Evolutionary conservation across 1,140 invertebrate species (phyloP).

Genomic region (Achatina immaculata): DNA sequence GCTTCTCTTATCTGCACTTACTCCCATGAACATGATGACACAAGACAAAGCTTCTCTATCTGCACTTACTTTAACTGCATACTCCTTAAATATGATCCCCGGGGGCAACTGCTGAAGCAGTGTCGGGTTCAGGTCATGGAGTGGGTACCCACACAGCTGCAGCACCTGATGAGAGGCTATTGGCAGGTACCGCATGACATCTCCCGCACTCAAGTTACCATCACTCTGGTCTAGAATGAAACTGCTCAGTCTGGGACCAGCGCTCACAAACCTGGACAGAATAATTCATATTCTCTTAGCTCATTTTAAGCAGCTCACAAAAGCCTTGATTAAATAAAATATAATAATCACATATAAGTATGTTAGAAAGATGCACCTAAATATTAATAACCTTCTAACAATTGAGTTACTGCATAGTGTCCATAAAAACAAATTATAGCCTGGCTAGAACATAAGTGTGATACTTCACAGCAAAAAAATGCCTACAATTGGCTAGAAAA

Average conservation of each 20-base stretch:
- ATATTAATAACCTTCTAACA: too few species aligned
- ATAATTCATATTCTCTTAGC: background rate
- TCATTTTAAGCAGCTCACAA: background rate
- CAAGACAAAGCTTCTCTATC: too few species aligned
- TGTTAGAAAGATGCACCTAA: too few species aligned
- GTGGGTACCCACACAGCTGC: slow-evolving; percentile 73
- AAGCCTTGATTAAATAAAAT: too few species aligned
- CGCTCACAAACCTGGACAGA: slow-evolving; percentile 74
- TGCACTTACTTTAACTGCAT: slow-evolving; percentile 76
- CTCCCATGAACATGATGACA: too few species aligned
- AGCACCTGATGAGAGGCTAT: slow-evolving; percentile 74
- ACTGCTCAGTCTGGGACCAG: slow-evolving; percentile 76
- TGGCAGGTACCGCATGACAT: slow-evolving; percentile 73
- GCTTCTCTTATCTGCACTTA: too few species aligned
- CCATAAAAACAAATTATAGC: slow-evolving; percentile 9
- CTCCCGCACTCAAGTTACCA: slow-evolving; percentile 67
- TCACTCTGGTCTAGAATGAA: slow-evolving; percentile 73
- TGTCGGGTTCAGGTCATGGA: slow-evolving; percentile 57
- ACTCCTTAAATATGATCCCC: slow-evolving; percentile 77
- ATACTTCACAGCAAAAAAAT: too few species aligned
- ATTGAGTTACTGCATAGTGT: too few species aligned
- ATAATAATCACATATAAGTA: too few species aligned
- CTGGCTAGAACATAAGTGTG: too few species aligned
- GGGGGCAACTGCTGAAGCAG: slow-evolving; percentile 72
- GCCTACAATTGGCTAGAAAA: too few species aligned